phyloP scores from a whole-genome alignment of 2,113 vertebrate genomes.

The Tympanuchus pallidicinctus region DNA sequence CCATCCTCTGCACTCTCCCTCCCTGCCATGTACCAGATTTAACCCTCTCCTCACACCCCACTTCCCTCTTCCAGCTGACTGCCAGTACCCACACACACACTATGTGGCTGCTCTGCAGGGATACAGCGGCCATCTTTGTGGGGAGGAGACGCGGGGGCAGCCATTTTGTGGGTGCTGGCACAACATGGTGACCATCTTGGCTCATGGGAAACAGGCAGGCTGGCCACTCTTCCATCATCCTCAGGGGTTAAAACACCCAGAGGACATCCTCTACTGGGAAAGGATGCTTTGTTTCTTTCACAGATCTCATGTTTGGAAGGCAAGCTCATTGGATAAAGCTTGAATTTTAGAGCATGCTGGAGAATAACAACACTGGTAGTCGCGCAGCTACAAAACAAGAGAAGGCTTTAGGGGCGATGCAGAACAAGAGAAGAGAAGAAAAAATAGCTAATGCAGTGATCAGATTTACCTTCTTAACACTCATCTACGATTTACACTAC shows the following conservation, averaged over 20 bases:
- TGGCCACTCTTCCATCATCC: not conserved
- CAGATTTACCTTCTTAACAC: not conserved
- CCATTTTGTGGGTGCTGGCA: not conserved
- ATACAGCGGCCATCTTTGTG: rapidly evolving
- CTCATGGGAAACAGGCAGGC: not conserved
- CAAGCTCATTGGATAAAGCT: not conserved
- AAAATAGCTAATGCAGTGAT: not conserved
- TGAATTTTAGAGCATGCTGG: not conserved
- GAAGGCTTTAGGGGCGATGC: not conserved
- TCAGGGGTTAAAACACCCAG: not conserved
- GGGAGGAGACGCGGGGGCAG: rapidly evolving
- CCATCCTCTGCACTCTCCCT: not conserved
- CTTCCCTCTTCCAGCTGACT: not conserved
- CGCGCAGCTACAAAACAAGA: not conserved
- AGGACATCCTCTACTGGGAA: not conserved
- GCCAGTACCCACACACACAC: rapidly evolving
- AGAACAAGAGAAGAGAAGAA: not conserved
- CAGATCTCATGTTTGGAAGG: not conserved
- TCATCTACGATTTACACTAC: not conserved
- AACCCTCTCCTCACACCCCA: rapidly evolving
- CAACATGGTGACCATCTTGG: not conserved
- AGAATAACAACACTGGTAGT: not conserved
- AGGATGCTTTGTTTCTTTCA: not conserved
- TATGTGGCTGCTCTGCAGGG: rapidly evolving
- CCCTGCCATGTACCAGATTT: rapidly evolving